Conservation (phyloP, 35 echinoderm and acorn worm species). For the Ptychodera flava region DNA sequence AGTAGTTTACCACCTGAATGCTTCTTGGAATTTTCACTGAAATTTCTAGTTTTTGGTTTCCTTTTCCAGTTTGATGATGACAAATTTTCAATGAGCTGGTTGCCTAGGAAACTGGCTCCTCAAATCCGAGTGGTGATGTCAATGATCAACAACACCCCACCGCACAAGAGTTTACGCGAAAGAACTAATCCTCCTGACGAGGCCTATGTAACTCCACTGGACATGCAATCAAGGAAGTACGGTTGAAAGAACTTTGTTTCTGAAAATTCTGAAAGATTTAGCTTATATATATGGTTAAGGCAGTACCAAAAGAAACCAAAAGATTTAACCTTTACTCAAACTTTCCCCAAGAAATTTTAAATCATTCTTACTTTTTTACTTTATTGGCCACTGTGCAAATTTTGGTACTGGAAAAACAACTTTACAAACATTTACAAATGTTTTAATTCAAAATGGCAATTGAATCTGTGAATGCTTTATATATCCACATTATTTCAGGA, state of each 20-base stretch:
- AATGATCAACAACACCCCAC: constrained; percentile 86
- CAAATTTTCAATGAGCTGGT: constrained; percentile 63
- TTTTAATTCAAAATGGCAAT: no score
- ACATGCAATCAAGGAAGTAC: constrained; percentile 65
- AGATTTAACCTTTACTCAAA: background rate
- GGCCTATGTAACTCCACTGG: constrained; percentile 61
- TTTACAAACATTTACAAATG: no score
- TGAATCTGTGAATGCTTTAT: no score
- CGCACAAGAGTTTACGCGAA: constrained; percentile 48
- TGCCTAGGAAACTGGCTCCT: constrained; percentile 63
- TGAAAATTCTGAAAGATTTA: background rate
- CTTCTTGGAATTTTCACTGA: no score
- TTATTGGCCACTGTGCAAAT: background rate
- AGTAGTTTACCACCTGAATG: no score
- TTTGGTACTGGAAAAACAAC: background rate
- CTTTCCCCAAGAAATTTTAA: background rate
- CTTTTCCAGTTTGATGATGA: constrained; percentile 58
- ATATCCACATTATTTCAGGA: constrained; percentile 44
- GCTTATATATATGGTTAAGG: background rate
- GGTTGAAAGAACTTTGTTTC: background rate
- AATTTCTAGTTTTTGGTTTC: no score
- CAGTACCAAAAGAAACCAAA: background rate
- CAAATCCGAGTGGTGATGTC: constrained; percentile 76
- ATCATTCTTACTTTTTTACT: background rate
- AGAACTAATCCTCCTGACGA: constrained; percentile 50